Evolutionary conservation across 2,888 invertebrate species (phyloP).

Genomic region (Ferdinandea cuprea): DNA sequence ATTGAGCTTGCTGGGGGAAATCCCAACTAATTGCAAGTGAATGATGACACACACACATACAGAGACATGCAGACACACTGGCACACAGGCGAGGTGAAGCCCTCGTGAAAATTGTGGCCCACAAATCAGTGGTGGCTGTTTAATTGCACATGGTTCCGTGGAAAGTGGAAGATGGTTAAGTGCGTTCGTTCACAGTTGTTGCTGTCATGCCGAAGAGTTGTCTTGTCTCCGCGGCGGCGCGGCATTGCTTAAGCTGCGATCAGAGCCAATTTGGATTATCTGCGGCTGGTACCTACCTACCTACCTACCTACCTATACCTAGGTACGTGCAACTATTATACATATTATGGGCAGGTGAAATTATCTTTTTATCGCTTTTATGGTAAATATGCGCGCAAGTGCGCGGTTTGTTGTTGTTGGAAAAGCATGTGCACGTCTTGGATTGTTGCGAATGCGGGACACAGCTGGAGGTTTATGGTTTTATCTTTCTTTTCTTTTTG

Average conservation of each 20-base stretch:
- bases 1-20: slow-evolving; percentile 47
- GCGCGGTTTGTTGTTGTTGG: slow-evolving; percentile 23
- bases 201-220: slow-evolving; percentile 20
- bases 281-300: no score
- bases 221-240: no score
- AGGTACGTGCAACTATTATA: slow-evolving; percentile 46
- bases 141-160: slow-evolving; percentile 54
- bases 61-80: no score
- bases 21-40: slow-evolving; percentile 63
- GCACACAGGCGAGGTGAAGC: neutral
- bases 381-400: slow-evolving; percentile 60
- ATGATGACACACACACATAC: slow-evolving; percentile 17
- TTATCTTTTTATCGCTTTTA: slow-evolving; percentile 66
- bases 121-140: slow-evolving; percentile 51
- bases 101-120: slow-evolving; percentile 41
- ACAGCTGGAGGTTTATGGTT: slow-evolving; percentile 63
- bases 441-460: slow-evolving; percentile 49
- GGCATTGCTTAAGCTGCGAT: slow-evolving; percentile 16
- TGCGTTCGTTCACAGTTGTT: no score
- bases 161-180: slow-evolving; percentile 62
- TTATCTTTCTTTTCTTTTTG: no score
- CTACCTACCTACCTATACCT: no score
- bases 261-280: slow-evolving; percentile 37
- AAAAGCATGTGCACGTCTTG: slow-evolving; percentile 57
- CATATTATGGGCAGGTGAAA: slow-evolving; percentile 64